Evolutionary conservation across 2,888 invertebrate genomes (phyloP), one percentile per base, ranked within the genome.

Genomic region (Caenorhabditis japonica): DNA sequence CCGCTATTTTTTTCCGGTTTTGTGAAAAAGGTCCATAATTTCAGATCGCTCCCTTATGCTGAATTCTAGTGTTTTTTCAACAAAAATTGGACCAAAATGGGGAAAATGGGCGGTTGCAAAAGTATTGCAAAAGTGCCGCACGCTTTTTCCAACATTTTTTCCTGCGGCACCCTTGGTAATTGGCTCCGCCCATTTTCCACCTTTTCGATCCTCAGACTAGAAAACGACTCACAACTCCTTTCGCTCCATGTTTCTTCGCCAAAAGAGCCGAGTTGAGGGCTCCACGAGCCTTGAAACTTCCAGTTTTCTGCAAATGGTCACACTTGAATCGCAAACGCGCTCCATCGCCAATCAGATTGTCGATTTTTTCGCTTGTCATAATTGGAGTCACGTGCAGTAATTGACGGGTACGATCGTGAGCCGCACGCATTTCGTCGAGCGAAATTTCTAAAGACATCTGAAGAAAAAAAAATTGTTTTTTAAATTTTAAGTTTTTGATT

Each of bases 271-370:
- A 86, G 77, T 88, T 87, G 23, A 84, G 70, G 4, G 88, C 88
- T 5, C 88, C 88, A 7, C 88, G 72, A 12, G 85, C 84, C 76
- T 88, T 88, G 79, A 88, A 88, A 39, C 87, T 83, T 10, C 88
- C 88, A 8, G 88, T 88, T 75, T 88, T 88, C 75, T 88, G 88
- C 5, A 88, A 73, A 73, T 85, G 83, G 56, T 88, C 88, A 38
- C 84, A 83, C 76, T 88, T 88, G 74, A 88, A 87, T 59, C 62
- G 47, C 19, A 81, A 53, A 27, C 53, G 19, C 0, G 66, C 47
- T 23, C 49, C 49, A 25, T 19, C 36, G 51, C 77, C 74, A 19
- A 69, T 60, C 15, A 77, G 51, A 53, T 68, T 33, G 49, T 79
- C 55, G 25, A 81, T 69, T 10, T 38, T 52, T 21, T 68, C 61